Evolutionary conservation across 2,888 invertebrate species (phyloP).

Genomic region (Sinopyrophorus schimmeli): DNA sequence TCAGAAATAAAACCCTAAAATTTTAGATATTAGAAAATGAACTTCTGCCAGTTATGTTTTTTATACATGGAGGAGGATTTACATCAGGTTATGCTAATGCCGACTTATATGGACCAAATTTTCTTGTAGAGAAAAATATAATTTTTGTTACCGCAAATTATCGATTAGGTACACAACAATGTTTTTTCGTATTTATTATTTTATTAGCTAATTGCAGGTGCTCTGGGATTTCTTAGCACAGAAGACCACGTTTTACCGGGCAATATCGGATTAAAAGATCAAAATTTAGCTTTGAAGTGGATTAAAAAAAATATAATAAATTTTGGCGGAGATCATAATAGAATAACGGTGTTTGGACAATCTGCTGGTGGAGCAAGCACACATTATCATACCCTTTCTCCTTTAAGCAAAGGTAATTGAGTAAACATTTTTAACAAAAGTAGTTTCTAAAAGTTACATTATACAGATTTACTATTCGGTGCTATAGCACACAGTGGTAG

Average conservation of each 20-base stretch:
- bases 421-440: background rate
- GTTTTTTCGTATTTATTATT: too few relatives aligned
- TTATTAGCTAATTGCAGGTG: too few relatives aligned
- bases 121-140: slow-evolving; percentile 70
- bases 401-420: slow-evolving; percentile 48
- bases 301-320: slow-evolving; percentile 48
- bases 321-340: slow-evolving; percentile 53
- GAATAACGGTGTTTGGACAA: slow-evolving; percentile 53
- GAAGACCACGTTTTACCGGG: slow-evolving; percentile 51
- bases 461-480: slow-evolving; percentile 44
- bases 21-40: background rate
- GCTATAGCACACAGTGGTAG: slow-evolving; percentile 78
- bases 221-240: slow-evolving; percentile 50
- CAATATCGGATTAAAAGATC: slow-evolving; percentile 55
- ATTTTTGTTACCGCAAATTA: slow-evolving; percentile 57
- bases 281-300: slow-evolving; percentile 52
- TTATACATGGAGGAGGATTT: slow-evolving; percentile 76
- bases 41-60: slow-evolving; percentile 72
- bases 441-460: too few relatives aligned
- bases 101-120: slow-evolving; percentile 70
- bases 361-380: slow-evolving; percentile 55
- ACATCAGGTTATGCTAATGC: slow-evolving; percentile 72
- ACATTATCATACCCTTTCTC: slow-evolving; percentile 53
- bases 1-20: background rate
- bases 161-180: slow-evolving; percentile 36